Base-by-base conservation (phyloP, 2,888 invertebrate species). In the Aspidiotus rigidus region DNA sequence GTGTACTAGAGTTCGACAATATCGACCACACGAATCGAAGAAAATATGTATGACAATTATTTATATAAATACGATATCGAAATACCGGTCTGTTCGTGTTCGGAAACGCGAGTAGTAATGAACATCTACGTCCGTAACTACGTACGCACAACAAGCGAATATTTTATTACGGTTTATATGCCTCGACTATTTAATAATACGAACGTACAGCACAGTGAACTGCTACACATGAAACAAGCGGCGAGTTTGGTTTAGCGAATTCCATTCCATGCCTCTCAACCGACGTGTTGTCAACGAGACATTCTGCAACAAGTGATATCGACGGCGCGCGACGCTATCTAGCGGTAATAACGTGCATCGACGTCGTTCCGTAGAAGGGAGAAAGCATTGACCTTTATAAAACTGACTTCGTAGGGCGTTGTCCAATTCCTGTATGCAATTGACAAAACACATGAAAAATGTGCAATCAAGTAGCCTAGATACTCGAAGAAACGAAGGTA, bases 341-440 rank as follows among this genome's bases (percentile, higher is more conserved):
- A 42, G 8, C 44, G 44, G 41, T 62, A 62, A 62, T 62, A 62
- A 62, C 44, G 62, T 62, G 17, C 42, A n/a, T 7, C 39, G 16
- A 10, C n/a, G 6, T 6, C 9, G 13, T 7, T 10, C n/a, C 41
- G 62, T 42, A 44, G 44, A 15, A 44, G 44, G 62, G 62, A 62
- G 44, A 62, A 62, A 62, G 41, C 62, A 62, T 62, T 62, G 62
- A 62, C 62, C 62, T 62, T 62, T 62, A 60, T 39, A 28, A 60
- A 42, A 62, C 40, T 62, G 44, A 62, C 62, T 62, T 62, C 62
- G 42, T 11, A n/a, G 41, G 41, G 42, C 44, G 42, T 62, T 42
- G 62, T 62, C 62, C 62, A 62, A 44, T 56, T 56, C 49, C 49
- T 49, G 49, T 49, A 49, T 49, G 49, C 49, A 49, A 28, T 28